Base-by-base conservation (phyloP, 2,113 vertebrate genomes). In the Pygoscelis adeliae region DNA sequence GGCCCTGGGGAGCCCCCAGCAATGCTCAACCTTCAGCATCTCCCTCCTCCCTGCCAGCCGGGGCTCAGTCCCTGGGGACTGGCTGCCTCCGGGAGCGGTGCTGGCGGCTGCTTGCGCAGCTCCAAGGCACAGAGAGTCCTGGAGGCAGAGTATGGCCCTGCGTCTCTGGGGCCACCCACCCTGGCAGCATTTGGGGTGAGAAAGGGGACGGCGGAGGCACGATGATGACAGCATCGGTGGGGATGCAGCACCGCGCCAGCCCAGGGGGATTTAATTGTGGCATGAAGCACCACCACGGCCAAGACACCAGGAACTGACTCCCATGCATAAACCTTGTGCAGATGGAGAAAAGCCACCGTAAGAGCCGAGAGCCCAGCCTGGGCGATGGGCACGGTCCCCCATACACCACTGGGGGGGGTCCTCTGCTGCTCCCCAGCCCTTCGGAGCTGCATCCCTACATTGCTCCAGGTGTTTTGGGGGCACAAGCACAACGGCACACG, bases 351-450 rank as follows among this genome's bases (percentile, higher is more conserved):
- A 66, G 59, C 34, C 85, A 52, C 49, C 0, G 1, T 9, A 26
- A 79, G 81, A 78, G 36, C 5, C 0, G 0, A 19, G 32, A 50
- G 29, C 4, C 0, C 65, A 55, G 32, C 14, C 22, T 4, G 13
- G 26, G 27, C 1, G 6, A 20, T 3, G 52, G 72, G 50, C 61
- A 84, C 3, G 3, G 70, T 5, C 52, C 55, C 59, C 19, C 2
- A 1, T 1, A 20, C 17, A 25, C 4, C 1, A 3, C 4, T 0
- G 29, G 1, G 42, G 18, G 18, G 16, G 8, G 1, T 56, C 30
- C 10, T 16, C 79, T 66, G 61, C 55, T 49, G 38, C 40, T 55
- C 49, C 22, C 22, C 4, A 2, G 15, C 25, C 49, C 47, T 36
- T 84, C 85, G 3, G 0, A 56, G 49, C 30, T 34, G 44, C 10